Conservation (phyloP, 2,113 vertebrate genomes). For the Neolamprologus tretocephalus region DNA sequence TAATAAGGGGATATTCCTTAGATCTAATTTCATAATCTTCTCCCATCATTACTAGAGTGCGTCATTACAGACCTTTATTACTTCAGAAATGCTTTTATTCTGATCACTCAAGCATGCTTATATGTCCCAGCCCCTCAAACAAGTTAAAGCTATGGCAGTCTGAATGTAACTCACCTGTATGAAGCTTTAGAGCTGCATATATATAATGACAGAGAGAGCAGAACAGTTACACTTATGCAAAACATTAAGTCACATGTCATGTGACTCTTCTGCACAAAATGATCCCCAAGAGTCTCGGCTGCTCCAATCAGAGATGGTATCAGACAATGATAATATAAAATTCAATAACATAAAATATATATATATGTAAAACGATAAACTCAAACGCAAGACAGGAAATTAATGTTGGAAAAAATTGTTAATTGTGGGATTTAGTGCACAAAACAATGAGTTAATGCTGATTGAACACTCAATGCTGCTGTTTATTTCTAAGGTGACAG, state of each 20-base stretch:
- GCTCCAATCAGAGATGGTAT: neutral
- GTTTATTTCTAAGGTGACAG: neutral
- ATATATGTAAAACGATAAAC: neutral
- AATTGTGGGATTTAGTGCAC: neutral
- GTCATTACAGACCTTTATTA: neutral
- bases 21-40: neutral
- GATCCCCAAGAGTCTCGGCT: fast-evolving
- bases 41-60: neutral
- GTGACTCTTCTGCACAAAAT: neutral
- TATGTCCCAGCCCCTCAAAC: neutral
- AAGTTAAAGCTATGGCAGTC: neutral
- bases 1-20: neutral
- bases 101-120: neutral
- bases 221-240: neutral
- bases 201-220: neutral
- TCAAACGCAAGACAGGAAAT: neutral
- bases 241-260: neutral
- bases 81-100: neutral
- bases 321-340: neutral
- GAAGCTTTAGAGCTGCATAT: neutral
- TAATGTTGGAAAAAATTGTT: neutral
- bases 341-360: neutral
- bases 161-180: neutral
- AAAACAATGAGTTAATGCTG: neutral
- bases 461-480: neutral